Base-by-base conservation (phyloP, 2,797 vertebrate species). In the Gorsachius magnificus region DNA sequence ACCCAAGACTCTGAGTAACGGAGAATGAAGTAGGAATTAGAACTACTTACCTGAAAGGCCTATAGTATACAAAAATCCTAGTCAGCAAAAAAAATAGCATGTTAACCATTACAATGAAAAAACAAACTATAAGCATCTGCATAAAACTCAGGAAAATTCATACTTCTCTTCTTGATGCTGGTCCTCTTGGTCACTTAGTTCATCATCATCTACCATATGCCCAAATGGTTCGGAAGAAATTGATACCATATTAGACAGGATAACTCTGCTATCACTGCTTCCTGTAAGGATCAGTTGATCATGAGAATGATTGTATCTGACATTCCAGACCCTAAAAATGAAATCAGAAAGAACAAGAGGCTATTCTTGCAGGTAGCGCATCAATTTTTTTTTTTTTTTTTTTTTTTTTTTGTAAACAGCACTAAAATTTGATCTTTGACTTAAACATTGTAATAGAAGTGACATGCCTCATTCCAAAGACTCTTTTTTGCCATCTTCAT, bases 241-340 rank as follows among this genome's bases (percentile, higher is more conserved):
- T 96, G 99, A 99, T 92, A 99, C 99, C 99, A 99, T 99, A 95
- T 99, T 99, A 97, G 99, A 99, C 64, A 99, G 99, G 96, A 99
- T 99, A 97, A 99, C 99, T 97, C 99, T 98, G 98, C 99, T 99
- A 98, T 99, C 99, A 46, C 99, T 99, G 98, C 99, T 99, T 97
- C 98, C 99, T 6, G 99, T 99, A 97, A 99, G 97, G 93, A 99
- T 98, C 96, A 99, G 98, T 97, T 99, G 99, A 98, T 99, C 99
- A 2, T 99, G 99, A 54, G 99, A 99, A 97, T 99, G 99, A 98
- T 99, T 99, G 96, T 99, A 99, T 96, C 99, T 98, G 75, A 99
- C 99, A n/a, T 98, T 99, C 99, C 99, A 99, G 75, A 99, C 99
- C 99, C 99, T 99, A 97, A 45, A 69, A 64, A 71, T 50, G 10